Conservation (phyloP, 2,888 invertebrate species). For the Drosophila borborema region DNA sequence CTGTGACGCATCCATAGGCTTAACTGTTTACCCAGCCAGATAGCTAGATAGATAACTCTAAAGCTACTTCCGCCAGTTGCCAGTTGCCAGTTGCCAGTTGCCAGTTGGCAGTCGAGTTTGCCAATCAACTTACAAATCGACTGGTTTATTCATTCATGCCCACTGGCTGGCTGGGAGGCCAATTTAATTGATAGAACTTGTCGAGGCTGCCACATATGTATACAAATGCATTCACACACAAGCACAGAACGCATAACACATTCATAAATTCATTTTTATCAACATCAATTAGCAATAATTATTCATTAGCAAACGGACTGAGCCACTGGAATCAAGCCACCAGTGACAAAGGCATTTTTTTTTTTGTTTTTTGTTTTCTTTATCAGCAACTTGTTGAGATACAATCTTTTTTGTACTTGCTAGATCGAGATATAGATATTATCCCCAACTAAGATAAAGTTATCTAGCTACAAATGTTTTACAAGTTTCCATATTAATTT, state of each 20-base stretch:
- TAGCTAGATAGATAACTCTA: constrained; percentile 31
- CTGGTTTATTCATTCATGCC: constrained; percentile 62
- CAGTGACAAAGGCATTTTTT: constrained; percentile 33
- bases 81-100: constrained; percentile 12
- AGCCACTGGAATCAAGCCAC: constrained; percentile 13
- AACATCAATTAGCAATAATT: constrained; percentile 81
- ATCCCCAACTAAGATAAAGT: not conserved
- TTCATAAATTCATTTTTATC: constrained; percentile 77
- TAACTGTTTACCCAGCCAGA: constrained; percentile 46
- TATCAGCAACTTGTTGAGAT: constrained; percentile 35
- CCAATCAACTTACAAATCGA: constrained; percentile 63
- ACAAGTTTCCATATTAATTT: not conserved
- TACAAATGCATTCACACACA: not conserved
- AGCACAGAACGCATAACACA: constrained; percentile 45
- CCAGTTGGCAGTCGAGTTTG: constrained; percentile 32
- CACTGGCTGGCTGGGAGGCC: constrained; percentile 53
- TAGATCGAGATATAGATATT: constrained; percentile 13
- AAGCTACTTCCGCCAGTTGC: constrained; percentile 45
- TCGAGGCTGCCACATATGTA: constrained; percentile 25
- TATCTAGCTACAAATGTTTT: not conserved
- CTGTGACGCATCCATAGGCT: constrained; percentile 49
- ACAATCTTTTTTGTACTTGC: constrained; percentile 10
- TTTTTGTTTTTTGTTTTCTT: not conserved
- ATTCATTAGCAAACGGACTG: constrained; percentile 60
- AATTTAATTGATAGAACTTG: constrained; percentile 74